These are phyloP conservation scores for Heloderma charlesbogerti DNA, from an alignment of 2,113 vertebrate genomes.

Conservation along the genomic window DNA sequence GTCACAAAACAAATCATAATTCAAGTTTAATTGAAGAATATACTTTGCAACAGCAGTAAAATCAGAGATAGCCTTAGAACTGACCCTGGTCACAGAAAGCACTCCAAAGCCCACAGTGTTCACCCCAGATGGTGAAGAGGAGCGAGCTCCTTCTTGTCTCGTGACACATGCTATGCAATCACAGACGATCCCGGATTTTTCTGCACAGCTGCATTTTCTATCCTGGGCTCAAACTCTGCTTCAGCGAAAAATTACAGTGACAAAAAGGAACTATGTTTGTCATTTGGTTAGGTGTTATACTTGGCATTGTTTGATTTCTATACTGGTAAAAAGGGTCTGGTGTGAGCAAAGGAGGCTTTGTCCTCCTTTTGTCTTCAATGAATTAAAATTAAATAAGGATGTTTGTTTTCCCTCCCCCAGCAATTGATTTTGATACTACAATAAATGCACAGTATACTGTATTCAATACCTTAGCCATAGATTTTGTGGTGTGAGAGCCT, in stretches of 20 bases:
- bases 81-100: conserved; percentile 51
- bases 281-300: neutral
- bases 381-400: neutral
- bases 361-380: neutral
- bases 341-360: neutral
- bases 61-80: conserved; percentile 31
- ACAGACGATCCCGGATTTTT: conserved; percentile 52
- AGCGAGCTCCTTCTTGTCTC: conserved; percentile 66
- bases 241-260: conserved; percentile 64
- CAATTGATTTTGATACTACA: neutral
- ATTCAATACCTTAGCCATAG: neutral
- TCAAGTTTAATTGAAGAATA: conserved; percentile 54
- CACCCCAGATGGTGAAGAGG: conserved; percentile 69
- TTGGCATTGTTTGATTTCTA: conserved; percentile 71
- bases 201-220: conserved; percentile 65
- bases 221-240: conserved; percentile 29
- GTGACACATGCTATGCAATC: conserved; percentile 65
- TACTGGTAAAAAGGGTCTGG: conserved; percentile 58
- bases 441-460: neutral
- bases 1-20: conserved; percentile 57
- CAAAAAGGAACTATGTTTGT: conserved; percentile 45
- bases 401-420: neutral
- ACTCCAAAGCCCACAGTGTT: conserved; percentile 52
- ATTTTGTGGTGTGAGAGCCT: neutral
- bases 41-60: conserved; percentile 51